Percentiles rank a stretch among this genome's conserved stretches.
These are phyloP conservation scores for Ariolimax columbianus DNA, from an alignment of 2,888 invertebrate species.

Conservation along the genomic window DNA sequence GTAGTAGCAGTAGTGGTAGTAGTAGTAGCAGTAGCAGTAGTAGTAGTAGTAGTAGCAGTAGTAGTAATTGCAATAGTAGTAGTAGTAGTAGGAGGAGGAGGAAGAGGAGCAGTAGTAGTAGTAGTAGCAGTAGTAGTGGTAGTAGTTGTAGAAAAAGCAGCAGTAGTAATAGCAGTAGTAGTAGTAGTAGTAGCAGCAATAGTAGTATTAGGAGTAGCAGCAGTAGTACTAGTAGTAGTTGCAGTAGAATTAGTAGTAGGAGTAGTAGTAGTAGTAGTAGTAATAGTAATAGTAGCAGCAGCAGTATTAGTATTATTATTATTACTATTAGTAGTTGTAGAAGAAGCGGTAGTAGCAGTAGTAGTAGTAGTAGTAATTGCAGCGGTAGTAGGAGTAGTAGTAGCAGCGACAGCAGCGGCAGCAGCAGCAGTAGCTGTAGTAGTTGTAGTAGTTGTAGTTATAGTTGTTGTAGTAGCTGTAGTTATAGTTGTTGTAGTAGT, in stretches of 20 bases:
- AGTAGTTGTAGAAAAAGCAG: not conserved
- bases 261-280: conserved; percentile 44
- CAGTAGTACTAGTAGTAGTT: conserved; percentile 41
- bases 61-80: not conserved
- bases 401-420: not conserved
- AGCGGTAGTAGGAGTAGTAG: not conserved
- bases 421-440: not conserved
- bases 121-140: not conserved
- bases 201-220: not conserved
- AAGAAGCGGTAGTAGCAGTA: too few relatives aligned
- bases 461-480: not conserved
- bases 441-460: not conserved
- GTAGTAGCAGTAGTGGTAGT: conserved; percentile 41
- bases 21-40: conserved; percentile 26
- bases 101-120: not conserved
- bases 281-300: conserved; percentile 33
- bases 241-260: conserved; percentile 38
- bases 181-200: too few relatives aligned
- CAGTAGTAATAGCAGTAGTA: not conserved
- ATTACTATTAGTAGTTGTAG: too few relatives aligned
- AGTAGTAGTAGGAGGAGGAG: not conserved
- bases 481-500: too few relatives aligned
- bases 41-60: not conserved
- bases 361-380: not conserved
- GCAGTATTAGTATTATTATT: not conserved